Evolutionary conservation across 2,797 vertebrate species (phyloP), one percentile per base, ranked within the genome.

Genomic region (Phoxinus dragarum): DNA sequence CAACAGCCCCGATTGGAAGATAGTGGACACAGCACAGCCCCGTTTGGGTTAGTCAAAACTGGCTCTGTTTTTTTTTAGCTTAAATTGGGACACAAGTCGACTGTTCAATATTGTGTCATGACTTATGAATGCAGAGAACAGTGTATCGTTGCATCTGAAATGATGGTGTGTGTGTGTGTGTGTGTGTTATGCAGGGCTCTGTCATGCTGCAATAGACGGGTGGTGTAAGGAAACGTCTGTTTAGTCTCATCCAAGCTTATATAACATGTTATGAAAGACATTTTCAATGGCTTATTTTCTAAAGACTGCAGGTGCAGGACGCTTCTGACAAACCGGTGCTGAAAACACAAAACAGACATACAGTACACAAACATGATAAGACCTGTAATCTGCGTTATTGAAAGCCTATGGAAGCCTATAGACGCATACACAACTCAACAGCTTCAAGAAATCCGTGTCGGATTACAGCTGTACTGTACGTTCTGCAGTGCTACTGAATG

Each of bases 141-240:
- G 38, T 9, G 7, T 27, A 61, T 56, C 68, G 1, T 23, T 21
- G 14, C 67, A 56, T 66, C 56, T 80, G 12, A 54, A 40, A 66
- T 27, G 6, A 61, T 31, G 34, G 34, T 36, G 27, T 5, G 6
- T 74, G 21, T 49, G 66, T 49, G 61, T 47, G 27, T 27, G 27
- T 74, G 21, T 49, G 66, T 49, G 61, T 47, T 36, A 36, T 42
- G 10, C 40, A 8, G n/a, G 49, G 31, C 79, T 78, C 71, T 69
- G 56, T 84, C 64, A 47, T 19, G n/a, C 61, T 61, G 42, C 36
- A 72, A 40, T 17, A 77, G 84, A 81, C 44, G 71, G 80, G 84
- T 59, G 64, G 81, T 71, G 75, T 77, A 76, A 89, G 88, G 86
- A 89, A 89, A 86, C 44, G 84, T 82, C 86, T 89, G 86, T 89